phyloP scores from a whole-genome alignment of 2,113 vertebrate species.

The Plotosus lineatus region DNA sequence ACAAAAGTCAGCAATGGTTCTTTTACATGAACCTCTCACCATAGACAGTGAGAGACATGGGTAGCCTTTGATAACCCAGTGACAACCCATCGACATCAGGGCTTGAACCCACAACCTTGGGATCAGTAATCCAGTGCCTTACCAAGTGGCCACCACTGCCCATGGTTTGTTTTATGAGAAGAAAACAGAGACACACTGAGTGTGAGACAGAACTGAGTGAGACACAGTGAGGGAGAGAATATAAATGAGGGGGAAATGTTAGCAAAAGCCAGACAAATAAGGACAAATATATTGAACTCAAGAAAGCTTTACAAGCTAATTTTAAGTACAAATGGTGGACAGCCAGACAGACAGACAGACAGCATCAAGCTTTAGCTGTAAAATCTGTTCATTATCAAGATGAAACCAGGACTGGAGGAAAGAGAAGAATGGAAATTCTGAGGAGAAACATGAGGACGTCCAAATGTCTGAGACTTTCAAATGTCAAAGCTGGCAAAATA shows the following conservation, averaged over 20 bases:
- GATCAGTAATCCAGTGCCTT: too few relatives aligned
- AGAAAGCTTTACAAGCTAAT: background rate
- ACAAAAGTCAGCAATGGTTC: too few relatives aligned
- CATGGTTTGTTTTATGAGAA: too few relatives aligned
- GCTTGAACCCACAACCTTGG: too few relatives aligned
- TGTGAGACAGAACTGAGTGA: background rate
- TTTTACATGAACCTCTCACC: too few relatives aligned
- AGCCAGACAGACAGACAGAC: background rate
- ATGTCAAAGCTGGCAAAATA: background rate
- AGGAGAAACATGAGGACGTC: background rate
- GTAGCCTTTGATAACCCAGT: too few relatives aligned
- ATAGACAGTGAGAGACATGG: too few relatives aligned
- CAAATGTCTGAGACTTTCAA: background rate
- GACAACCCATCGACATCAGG: too few relatives aligned
- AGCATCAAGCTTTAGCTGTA: slow-evolving; percentile 25
- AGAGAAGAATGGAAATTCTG: background rate
- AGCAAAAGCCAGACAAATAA: background rate
- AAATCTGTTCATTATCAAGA: slow-evolving; percentile 34
- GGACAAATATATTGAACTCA: background rate
- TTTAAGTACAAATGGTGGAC: background rate
- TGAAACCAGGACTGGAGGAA: background rate
- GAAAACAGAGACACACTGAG: too few relatives aligned
- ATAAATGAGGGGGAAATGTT: background rate
- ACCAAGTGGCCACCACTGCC: too few relatives aligned
- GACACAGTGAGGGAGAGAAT: background rate